Evolutionary conservation across 2,888 invertebrate genomes (phyloP).

Genomic region (Limnephilus lunatus): DNA sequence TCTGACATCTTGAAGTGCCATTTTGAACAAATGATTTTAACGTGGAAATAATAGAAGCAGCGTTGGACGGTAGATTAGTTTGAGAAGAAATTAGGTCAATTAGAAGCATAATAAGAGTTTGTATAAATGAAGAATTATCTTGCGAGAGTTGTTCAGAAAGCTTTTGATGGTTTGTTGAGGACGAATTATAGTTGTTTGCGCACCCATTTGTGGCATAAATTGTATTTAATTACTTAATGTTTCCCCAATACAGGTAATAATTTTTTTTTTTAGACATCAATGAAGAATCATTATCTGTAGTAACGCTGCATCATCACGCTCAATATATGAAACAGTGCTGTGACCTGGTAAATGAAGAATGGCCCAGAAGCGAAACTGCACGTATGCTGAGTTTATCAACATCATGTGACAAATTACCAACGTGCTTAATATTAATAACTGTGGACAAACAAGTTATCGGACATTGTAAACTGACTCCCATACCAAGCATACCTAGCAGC

Average conservation of each 20-base stretch:
- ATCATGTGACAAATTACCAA: constrained; percentile 85
- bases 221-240: neutral
- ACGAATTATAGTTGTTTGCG: too few relatives aligned
- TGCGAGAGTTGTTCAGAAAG: too few relatives aligned
- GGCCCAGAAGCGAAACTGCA: constrained; percentile 89
- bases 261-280: constrained; percentile 52
- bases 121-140: too few relatives aligned
- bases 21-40: too few relatives aligned
- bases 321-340: constrained; percentile 85
- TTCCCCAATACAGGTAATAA: neutral
- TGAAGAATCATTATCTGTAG: constrained; percentile 71
- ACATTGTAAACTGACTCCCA: constrained; percentile 87
- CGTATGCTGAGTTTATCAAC: constrained; percentile 85
- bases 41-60: too few relatives aligned
- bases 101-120: too few relatives aligned
- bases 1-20: too few relatives aligned
- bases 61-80: too few relatives aligned
- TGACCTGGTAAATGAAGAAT: constrained; percentile 89
- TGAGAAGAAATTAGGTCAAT: too few relatives aligned
- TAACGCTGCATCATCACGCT: constrained; percentile 85
- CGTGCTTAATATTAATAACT: constrained; percentile 83
- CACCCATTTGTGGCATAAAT: too few relatives aligned
- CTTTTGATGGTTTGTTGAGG: too few relatives aligned
- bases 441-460: constrained; percentile 80
- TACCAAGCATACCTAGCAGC: constrained; percentile 83